These are phyloP conservation scores for Cinara cedri DNA, from an alignment of 2,888 invertebrate genomes.

Conservation along the genomic window DNA sequence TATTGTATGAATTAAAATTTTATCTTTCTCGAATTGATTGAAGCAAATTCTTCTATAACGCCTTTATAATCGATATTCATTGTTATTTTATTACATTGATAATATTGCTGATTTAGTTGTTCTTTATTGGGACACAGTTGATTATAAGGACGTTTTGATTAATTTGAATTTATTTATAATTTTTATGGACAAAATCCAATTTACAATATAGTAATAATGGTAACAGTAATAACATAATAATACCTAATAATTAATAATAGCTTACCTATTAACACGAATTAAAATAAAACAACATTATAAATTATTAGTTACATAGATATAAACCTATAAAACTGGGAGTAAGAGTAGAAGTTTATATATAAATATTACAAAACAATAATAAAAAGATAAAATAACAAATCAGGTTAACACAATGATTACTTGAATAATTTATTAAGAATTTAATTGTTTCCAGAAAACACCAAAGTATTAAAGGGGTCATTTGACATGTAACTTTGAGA, in stretches of 20 bases:
- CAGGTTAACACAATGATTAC: neutral
- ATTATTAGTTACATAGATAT: neutral
- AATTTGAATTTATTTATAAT: neutral
- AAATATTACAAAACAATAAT: neutral
- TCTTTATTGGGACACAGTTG: too few species aligned
- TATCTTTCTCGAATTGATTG: too few species aligned
- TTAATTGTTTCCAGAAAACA: neutral
- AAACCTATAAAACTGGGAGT: neutral
- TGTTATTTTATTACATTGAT: too few species aligned
- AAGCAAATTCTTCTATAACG: too few species aligned
- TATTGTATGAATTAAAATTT: too few species aligned
- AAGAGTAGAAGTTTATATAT: neutral
- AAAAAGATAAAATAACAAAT: neutral
- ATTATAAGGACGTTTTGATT: too few species aligned
- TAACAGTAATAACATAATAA: neutral
- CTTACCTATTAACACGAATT: neutral
- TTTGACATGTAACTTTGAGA: conserved; percentile 1
- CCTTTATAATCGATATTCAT: too few species aligned
- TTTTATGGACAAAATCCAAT: neutral
- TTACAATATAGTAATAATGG: neutral
- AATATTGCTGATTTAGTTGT: too few species aligned
- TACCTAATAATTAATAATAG: neutral
- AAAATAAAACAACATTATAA: neutral
- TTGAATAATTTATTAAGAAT: neutral
- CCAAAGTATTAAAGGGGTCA: neutral